Evolutionary conservation across 2,113 vertebrate genomes (phyloP).

Genomic region (Catharus minimus): DNA sequence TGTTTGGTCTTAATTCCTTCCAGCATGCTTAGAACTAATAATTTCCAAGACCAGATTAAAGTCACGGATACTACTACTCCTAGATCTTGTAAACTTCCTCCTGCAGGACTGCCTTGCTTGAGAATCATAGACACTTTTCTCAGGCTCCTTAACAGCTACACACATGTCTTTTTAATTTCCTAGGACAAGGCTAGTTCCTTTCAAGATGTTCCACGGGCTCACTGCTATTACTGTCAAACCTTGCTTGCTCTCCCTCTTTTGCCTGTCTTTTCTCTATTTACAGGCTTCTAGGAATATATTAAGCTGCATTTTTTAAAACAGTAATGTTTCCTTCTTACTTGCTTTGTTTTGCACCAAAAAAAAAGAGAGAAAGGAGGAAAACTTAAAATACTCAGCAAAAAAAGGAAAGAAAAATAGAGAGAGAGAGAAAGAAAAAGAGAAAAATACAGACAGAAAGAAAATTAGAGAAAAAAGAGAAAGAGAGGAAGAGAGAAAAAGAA

Average conservation of each 20-base stretch:
- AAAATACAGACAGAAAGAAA: rapidly evolving
- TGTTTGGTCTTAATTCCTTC: constrained; percentile 55
- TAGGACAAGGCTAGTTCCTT: constrained; percentile 47
- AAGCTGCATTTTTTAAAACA: neutral
- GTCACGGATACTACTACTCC: constrained; percentile 3
- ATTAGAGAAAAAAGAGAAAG: neutral
- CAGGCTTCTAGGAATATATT: constrained; percentile 44
- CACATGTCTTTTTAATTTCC: constrained; percentile 63
- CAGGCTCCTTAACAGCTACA: constrained; percentile 44
- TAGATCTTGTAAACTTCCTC: constrained; percentile 47
- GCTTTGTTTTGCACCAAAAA: neutral
- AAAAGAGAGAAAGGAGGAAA: neutral
- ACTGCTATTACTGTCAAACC: constrained; percentile 41
- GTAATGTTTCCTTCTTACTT: neutral
- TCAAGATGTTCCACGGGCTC: constrained; percentile 59
- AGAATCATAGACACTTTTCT: constrained; percentile 28
- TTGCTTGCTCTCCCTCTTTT: neutral
- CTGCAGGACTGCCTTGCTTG: constrained; percentile 5
- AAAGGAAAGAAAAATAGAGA: neutral
- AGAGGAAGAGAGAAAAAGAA: rapidly evolving
- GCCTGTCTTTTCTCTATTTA: constrained; percentile 29
- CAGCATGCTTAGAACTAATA: constrained; percentile 48
- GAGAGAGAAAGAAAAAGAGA: rapidly evolving
- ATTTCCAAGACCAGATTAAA: constrained; percentile 51
- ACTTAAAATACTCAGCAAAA: neutral